A percentile compares a stretch with the other conserved stretches of the same genome.
These are phyloP conservation scores for Drosophila histrio DNA, from an alignment of 2,888 invertebrate genomes.

Conservation along the genomic window DNA sequence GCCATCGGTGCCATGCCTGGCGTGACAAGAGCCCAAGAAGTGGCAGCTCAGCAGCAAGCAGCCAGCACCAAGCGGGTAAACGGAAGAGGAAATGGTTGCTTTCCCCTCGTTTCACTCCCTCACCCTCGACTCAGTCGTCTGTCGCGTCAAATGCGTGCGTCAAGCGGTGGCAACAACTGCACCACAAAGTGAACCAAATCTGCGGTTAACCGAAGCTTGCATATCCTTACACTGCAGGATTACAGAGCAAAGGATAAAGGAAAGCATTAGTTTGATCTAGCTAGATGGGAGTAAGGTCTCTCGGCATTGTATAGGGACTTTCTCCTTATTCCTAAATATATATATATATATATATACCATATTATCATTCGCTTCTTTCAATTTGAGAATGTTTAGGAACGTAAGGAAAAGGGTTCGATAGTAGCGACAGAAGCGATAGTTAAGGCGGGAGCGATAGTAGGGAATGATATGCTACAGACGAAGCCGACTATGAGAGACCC, in stretches of 20 bases:
- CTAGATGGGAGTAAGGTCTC: no score
- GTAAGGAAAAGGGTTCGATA: no score
- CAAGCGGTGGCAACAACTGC: slow-evolving; percentile 30
- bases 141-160: slow-evolving; percentile 52
- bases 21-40: slow-evolving; percentile 70
- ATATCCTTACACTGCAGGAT: slow-evolving; percentile 1
- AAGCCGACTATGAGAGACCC: no score
- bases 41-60: slow-evolving; percentile 27
- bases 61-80: slow-evolving; percentile 1
- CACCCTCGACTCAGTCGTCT: not conserved
- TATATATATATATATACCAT: no score
- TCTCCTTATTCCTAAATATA: no score
- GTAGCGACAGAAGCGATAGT: no score
- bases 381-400: no score
- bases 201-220: slow-evolving; percentile 4
- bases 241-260: not conserved
- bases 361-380: no score
- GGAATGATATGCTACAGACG: no score
- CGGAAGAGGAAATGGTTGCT: not conserved
- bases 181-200: slow-evolving; percentile 32
- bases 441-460: no score
- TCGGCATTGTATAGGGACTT: no score
- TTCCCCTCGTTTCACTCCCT: not conserved
- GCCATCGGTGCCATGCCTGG: slow-evolving; percentile 72
- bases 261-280: not conserved